Evolutionary conservation across 1,140 invertebrate species (phyloP), one percentile per base, ranked within the genome.

Genomic region (Trachelipus rathkii): DNA sequence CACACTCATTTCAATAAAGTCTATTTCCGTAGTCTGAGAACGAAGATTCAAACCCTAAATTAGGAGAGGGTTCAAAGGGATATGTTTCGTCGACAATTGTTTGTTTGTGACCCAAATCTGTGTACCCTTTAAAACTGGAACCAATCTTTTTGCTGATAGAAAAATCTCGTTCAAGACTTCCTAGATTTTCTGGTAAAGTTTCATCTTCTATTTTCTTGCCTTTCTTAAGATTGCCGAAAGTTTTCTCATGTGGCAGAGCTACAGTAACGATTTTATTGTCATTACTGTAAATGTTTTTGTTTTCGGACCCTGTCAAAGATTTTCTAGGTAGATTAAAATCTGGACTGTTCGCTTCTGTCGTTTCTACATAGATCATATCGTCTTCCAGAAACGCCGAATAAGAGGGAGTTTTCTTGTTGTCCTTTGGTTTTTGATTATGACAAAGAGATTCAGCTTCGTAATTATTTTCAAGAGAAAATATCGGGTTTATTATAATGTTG

Each of bases 401-500:
- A 1, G 33, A 33, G 33, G 33, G 33, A 33, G 33, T 33, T 6
- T 33, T 33, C 11, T 15, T 15, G 50, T 60, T 60, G 11, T 60
- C 11, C 50, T 60, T 60, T 19, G 50, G 2, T 60, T 60, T 60
- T 33, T 33, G 33, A 60, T 60, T 60, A 8, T 60, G 11, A 60
- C 50, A 60, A 4, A 60, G 19, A 19, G 50, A 60, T 60, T 60
- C 50, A 4, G 50, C 50, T 19, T 60, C 50, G 50, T 60, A 60
- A 15, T 60, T 60, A 8, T 60, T 60, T 60, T 60, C 50, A 19
- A 60, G 50, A 60, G 50, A 60, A 19, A 60, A 60, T 60, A 60
- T 60, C 50, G 50, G 50, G 50, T 60, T 60, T 60, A 60, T 60
- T 60, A 60, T 60, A 60, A 60, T 60, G 8, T 60, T 60, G 11